A percentile compares a stretch with the other conserved stretches of the same genome.
phyloP scores from a whole-genome alignment of 92 coral and sea anemone genomes.

The Pocillopora meandrina region DNA sequence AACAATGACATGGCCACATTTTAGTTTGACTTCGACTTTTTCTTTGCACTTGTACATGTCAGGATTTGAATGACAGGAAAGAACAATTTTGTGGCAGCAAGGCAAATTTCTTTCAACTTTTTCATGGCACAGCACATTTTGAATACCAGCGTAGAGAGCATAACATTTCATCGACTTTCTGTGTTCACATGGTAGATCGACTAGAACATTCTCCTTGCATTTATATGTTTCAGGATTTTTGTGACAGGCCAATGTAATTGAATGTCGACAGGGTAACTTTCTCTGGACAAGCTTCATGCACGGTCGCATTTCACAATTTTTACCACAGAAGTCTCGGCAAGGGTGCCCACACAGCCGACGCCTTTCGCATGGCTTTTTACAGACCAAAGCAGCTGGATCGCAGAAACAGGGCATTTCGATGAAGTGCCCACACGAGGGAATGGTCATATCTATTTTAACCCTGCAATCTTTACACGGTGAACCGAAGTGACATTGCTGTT shows the following conservation, averaged over 20 bases:
- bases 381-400: conserved; percentile 11
- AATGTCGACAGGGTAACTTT: conserved; percentile 45
- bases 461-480: conserved; percentile 5
- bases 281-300: conserved; percentile 32
- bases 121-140: neutral
- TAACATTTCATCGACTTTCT: conserved; percentile 17
- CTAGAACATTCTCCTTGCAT: conserved; percentile 10
- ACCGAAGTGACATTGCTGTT: conserved; percentile 16
- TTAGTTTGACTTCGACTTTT: conserved; percentile 21
- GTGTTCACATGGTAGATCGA: conserved; percentile 21
- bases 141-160: neutral
- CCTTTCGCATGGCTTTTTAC: conserved; percentile 26
- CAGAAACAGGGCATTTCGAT: neutral
- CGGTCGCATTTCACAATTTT: conserved; percentile 28
- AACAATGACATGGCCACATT: conserved; percentile 25
- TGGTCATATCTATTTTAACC: neutral
- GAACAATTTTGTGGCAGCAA: conserved; percentile 55
- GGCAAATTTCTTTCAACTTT: conserved; percentile 26
- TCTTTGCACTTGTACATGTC: conserved; percentile 9
- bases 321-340: conserved; percentile 25
- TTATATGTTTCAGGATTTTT: neutral
- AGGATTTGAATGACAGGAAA: conserved; percentile 8
- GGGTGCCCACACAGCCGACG: conserved; percentile 10
- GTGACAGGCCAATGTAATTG: conserved; percentile 33
- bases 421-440: conserved; percentile 22